phyloP scores from a whole-genome alignment of 2,888 invertebrate species.

The Synanthedon tipuliformis region DNA sequence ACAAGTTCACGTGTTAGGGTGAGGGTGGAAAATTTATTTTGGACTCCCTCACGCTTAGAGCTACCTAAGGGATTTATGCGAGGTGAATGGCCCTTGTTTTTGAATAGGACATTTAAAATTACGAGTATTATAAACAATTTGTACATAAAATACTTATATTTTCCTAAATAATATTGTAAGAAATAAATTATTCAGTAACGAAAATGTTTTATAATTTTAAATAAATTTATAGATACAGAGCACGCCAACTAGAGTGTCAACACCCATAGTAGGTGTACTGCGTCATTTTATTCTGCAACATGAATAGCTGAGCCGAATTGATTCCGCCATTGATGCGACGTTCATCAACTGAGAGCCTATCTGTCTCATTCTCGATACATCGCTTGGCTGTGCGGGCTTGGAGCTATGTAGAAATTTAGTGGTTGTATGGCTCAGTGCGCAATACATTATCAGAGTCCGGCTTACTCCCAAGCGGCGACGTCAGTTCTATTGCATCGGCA shows the following conservation, averaged over 20 bases:
- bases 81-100: conserved; percentile 60
- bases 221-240: too few species aligned
- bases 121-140: conserved; percentile 3
- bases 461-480: conserved; percentile 23
- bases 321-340: not conserved
- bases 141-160: too few species aligned
- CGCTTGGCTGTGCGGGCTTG: conserved; percentile 9
- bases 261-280: too few species aligned
- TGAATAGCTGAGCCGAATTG: not conserved
- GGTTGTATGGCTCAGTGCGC: conserved; percentile 28
- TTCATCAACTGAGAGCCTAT: conserved; percentile 26
- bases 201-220: too few species aligned
- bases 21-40: conserved; percentile 61
- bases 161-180: too few species aligned
- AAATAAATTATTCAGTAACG: too few species aligned
- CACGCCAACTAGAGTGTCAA: too few species aligned
- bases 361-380: conserved; percentile 27
- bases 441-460: conserved; percentile 32
- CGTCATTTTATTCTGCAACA: not conserved
- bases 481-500: conserved; percentile 33
- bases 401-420: conserved; percentile 22
- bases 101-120: conserved; percentile 16
- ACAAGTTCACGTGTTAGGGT: conserved; percentile 46
- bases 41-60: conserved; percentile 45
- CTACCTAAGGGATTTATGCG: conserved; percentile 50